phyloP scores from a whole-genome alignment of 2,113 vertebrate species.

The Ceratotherium simum region DNA sequence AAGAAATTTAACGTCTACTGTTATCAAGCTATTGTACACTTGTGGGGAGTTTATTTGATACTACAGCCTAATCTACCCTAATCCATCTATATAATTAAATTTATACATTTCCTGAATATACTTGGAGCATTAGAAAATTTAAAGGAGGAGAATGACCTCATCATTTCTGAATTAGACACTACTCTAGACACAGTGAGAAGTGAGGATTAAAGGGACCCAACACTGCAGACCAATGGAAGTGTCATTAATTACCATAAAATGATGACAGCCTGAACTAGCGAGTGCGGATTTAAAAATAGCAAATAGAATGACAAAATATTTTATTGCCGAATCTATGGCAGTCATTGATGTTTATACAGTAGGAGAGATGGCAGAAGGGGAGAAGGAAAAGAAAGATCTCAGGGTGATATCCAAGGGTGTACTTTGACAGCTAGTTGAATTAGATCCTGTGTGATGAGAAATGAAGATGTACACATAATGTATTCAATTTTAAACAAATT shows the following conservation, averaged over 20 bases:
- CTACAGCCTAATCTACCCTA: neutral
- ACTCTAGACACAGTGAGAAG: neutral
- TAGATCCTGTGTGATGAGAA: neutral
- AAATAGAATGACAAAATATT: neutral
- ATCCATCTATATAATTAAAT: neutral
- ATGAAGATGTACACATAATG: neutral
- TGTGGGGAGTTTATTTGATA: neutral
- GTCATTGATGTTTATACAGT: neutral
- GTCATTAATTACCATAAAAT: neutral
- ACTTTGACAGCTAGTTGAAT: neutral
- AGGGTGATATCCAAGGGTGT: neutral
- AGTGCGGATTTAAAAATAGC: neutral
- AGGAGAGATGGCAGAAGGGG: neutral
- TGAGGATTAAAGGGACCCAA: neutral
- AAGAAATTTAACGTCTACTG: neutral
- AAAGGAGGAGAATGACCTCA: neutral
- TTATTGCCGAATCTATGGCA: neutral
- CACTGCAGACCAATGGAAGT: neutral
- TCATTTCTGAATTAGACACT: neutral
- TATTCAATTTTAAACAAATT: neutral
- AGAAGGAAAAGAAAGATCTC: neutral
- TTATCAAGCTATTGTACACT: neutral
- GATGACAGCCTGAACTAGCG: neutral
- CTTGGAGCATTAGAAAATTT: neutral
- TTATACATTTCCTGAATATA: neutral